Evolutionary conservation across 2,113 vertebrate species (phyloP).

Genomic region (Pseudopipra pipra): DNA sequence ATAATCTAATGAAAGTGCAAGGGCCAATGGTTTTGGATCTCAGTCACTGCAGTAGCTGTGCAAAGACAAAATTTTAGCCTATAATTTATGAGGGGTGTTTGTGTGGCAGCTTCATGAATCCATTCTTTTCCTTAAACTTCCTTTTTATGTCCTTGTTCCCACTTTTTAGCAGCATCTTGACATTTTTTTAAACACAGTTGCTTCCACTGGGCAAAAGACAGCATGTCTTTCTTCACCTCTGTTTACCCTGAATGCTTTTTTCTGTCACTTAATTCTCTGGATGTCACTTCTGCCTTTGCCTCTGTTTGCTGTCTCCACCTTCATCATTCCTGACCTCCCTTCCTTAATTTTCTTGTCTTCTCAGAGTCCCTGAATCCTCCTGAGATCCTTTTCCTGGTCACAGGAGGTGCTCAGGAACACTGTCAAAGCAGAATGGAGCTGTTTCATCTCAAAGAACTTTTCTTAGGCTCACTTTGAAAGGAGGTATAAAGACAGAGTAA

Average conservation of each 20-base stretch:
- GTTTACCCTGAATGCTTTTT: background rate
- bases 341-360: background rate
- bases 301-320: background rate
- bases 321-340: background rate
- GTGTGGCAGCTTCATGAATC: background rate
- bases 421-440: background rate
- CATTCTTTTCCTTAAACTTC: background rate
- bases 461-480: background rate
- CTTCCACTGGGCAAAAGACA: background rate
- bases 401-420: background rate
- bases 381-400: background rate
- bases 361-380: background rate
- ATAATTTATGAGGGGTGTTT: background rate
- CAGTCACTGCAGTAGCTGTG: background rate
- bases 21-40: background rate
- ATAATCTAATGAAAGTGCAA: background rate
- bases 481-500: background rate
- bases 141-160: background rate
- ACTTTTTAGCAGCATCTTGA: background rate
- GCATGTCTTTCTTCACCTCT: background rate
- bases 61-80: background rate
- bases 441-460: background rate
- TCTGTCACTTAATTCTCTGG: background rate
- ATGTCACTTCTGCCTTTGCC: background rate
- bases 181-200: background rate